These are phyloP conservation scores for Astreopora myriophthalma DNA, from an alignment of 64 coral and sea anemone genomes.

Conservation along the genomic window DNA sequence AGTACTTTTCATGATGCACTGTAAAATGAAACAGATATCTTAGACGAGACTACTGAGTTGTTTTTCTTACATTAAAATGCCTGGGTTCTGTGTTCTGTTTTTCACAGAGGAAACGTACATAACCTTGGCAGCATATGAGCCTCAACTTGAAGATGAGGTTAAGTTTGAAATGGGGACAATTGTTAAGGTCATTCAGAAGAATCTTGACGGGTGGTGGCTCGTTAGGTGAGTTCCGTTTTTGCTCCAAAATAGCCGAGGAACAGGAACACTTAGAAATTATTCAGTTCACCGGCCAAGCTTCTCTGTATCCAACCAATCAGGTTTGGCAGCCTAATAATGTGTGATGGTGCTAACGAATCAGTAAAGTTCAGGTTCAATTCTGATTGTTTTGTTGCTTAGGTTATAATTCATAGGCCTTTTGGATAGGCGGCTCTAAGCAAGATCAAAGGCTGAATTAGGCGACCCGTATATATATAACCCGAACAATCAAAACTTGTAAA, in stretches of 20 bases:
- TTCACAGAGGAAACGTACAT: slow-evolving; percentile 78
- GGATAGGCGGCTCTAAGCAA: too few relatives aligned
- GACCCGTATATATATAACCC: too few relatives aligned
- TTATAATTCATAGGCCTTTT: too few relatives aligned
- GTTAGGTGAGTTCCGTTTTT: slow-evolving; percentile 55
- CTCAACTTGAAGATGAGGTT: slow-evolving; percentile 76
- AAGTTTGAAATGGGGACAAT: slow-evolving; percentile 69
- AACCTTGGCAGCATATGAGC: slow-evolving; percentile 69
- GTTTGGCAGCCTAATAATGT: too few relatives aligned
- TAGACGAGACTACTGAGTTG: too few relatives aligned
- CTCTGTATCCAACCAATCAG: too few relatives aligned
- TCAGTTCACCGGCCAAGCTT: not conserved
- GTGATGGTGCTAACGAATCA: too few relatives aligned
- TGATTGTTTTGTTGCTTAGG: not conserved
- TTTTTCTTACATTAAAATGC: too few relatives aligned
- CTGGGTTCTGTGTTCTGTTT: not conserved
- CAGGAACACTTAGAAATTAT: not conserved
- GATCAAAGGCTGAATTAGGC: too few relatives aligned
- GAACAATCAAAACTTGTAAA: not conserved
- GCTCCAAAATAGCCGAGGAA: not conserved
- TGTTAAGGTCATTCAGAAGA: slow-evolving; percentile 84
- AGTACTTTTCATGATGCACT: too few relatives aligned
- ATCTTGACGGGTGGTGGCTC: slow-evolving; percentile 85
- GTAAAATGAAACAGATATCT: too few relatives aligned
- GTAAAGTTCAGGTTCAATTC: not conserved